A percentile compares a stretch with the other conserved stretches of the same genome.
Evolutionary conservation across 2,797 vertebrate genomes (phyloP).

Genomic region (Myotis planiceps): DNA sequence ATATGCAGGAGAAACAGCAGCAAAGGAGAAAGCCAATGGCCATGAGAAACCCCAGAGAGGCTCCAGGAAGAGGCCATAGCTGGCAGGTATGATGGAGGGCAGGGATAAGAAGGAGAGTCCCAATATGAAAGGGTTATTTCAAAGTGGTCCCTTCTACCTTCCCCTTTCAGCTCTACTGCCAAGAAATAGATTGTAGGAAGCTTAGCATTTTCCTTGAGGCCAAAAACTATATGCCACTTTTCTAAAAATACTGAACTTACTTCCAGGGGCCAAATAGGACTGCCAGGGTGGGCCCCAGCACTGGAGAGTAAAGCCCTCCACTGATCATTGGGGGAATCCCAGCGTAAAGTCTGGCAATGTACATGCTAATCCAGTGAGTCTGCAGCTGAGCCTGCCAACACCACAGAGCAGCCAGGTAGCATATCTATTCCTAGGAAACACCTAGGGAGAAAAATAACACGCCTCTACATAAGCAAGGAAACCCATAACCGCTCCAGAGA

Average conservation of each 20-base stretch:
- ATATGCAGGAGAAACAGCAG: background rate
- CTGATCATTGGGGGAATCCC: background rate
- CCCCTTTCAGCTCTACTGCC: background rate
- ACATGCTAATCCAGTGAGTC: background rate
- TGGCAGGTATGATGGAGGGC: background rate
- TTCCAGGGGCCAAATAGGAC: background rate
- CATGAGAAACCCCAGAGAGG: background rate
- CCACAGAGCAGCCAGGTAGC: background rate
- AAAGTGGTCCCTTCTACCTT: background rate
- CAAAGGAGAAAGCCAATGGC: background rate
- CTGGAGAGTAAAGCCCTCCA: background rate
- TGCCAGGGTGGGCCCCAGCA: background rate
- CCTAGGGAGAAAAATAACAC: background rate
- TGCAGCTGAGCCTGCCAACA: background rate
- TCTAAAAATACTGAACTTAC: background rate
- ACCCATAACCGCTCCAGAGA: background rate
- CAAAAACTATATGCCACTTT: background rate
- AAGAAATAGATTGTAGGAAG: background rate
- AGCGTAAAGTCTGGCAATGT: background rate
- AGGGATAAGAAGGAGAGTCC: background rate
- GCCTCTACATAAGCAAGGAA: background rate
- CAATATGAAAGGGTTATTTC: background rate
- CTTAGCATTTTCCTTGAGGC: background rate
- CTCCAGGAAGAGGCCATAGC: background rate
- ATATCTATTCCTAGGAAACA: background rate